Base-by-base conservation (phyloP, 2,888 invertebrate genomes). In the Syritta pipiens region DNA sequence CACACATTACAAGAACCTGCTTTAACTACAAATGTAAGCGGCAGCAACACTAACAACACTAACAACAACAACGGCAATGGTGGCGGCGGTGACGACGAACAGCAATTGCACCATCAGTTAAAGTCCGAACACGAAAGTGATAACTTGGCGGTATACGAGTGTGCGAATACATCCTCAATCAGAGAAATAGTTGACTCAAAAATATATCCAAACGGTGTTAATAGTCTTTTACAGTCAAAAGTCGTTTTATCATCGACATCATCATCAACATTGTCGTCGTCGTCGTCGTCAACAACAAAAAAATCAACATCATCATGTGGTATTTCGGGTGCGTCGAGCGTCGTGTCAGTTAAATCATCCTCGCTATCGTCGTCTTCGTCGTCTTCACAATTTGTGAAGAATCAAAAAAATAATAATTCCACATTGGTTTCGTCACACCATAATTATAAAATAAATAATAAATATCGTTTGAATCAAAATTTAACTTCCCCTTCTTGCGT, bases 1-100 rank as follows among this genome's bases (percentile, higher is more conserved):
- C 74, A 74, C 48, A 55, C 46, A 67, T 67, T 74, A 17, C 74
- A 67, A 74, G 65, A 79, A 79, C 74, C 79, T 74, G 79, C 40
- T 79, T 79, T 62, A 57, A 40, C 67, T 62, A 55, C 62, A 62
- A 42, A 40, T 60, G 67, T 37, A 62, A 67, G 35, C 49, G 69
- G 14, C 53, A 59, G 59, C 48, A 62, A n/a, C n/a, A n/a, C n/a
- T n/a, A n/a, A n/a, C n/a, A n/a, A n/a, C n/a, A n/a, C n/a, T n/a
- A n/a, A n/a, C n/a, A n/a, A n/a, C n/a, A n/a, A 62, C 51, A 62
- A 53, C 51, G 14, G 14, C 55, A 57, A 10, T 44, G 51, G 51
- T 40, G 42, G 35, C 28, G 48, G 17, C 59, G 53, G 46, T 51
- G 59, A 51, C 28, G 59, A 68, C 51, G 44, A 75, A 40, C 49